Evolutionary conservation across 1,140 invertebrate genomes (phyloP), one percentile per base, ranked within the genome.

Genomic region (Drosophila ambigua): DNA sequence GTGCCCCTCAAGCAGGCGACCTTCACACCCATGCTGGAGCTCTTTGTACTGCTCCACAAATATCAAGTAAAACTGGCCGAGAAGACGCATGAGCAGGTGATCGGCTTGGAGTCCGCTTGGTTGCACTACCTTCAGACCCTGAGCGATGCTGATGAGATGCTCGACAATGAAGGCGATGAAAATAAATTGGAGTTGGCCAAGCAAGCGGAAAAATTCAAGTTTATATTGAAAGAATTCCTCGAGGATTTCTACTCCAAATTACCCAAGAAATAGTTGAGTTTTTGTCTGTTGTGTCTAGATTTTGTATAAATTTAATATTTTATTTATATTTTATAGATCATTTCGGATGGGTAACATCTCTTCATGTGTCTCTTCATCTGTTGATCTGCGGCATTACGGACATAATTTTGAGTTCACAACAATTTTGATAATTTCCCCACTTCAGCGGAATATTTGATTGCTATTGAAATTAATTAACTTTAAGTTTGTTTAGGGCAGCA

Each of bases 31-130:
- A 84, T 91, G 65, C 41, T 89, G 26, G 88, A 83, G 51, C 63
- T 91, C 4, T 91, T 91, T 57, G 83, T 90, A 5, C 72, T 90
- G 2, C 59, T 91, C 6, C 88, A 84, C 48, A 90, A 88, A 51
- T 91, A 90, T 45, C 69, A 82, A 5, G 83, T 91, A 0, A 44
- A 75, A 15, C 20, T 91, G 31, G 28, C 62, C 4, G 81, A 87
- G 2, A 44, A 57, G 4, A 83, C 72, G 2, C 69, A 71, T 13
- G 35, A 77, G 20, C 81, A 88, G 53, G 60, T 91, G 5, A 44
- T 71, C 24, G 76, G 72, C 0, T 24, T 91, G 45, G 79, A 88
- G 13, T 9, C 46, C 1, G 67, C 66, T 7, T 91, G 90, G 90
- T 43, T 90, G 63, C 77, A 80, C 5, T 91, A 91, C 53, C 65